Percentiles rank a stretch among this genome's conserved stretches.
phyloP scores from a whole-genome alignment of 2,113 vertebrate genomes.

The Acrocephalus kingi region DNA sequence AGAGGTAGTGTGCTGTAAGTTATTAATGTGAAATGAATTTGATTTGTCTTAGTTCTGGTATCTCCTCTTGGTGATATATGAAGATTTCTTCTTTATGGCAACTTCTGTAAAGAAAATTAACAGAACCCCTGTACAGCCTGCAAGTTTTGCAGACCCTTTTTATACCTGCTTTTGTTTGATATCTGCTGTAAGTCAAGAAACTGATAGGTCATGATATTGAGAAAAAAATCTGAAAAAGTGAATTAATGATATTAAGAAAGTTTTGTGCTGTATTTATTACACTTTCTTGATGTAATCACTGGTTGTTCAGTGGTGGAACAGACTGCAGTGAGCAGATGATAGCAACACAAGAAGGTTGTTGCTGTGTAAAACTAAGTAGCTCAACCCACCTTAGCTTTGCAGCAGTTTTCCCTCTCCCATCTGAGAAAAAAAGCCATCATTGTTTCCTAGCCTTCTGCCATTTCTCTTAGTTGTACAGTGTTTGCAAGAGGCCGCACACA shows the following conservation, averaged over 20 bases:
- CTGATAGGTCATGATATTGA: neutral
- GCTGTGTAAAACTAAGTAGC: neutral
- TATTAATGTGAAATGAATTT: neutral
- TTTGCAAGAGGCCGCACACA: neutral
- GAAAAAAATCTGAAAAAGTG: neutral
- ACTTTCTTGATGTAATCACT: neutral
- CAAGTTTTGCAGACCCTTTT: neutral
- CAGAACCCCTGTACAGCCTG: neutral
- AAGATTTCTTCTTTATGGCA: neutral
- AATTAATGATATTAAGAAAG: neutral
- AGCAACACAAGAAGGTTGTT: neutral
- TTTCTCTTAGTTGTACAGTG: neutral
- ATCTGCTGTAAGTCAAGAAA: neutral
- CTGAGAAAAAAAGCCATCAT: neutral
- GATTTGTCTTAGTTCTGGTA: neutral
- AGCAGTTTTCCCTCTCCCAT: neutral
- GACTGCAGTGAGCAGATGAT: neutral
- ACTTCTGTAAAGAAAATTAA: neutral
- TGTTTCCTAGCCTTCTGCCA: neutral
- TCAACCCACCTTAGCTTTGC: neutral
- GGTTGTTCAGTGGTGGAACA: neutral
- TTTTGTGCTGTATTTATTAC: neutral
- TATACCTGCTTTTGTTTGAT: neutral
- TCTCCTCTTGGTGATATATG: neutral
- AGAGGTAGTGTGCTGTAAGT: neutral